Evolutionary conservation across 2,888 invertebrate genomes (phyloP).

Genomic region (Callinectes sapidus): DNA sequence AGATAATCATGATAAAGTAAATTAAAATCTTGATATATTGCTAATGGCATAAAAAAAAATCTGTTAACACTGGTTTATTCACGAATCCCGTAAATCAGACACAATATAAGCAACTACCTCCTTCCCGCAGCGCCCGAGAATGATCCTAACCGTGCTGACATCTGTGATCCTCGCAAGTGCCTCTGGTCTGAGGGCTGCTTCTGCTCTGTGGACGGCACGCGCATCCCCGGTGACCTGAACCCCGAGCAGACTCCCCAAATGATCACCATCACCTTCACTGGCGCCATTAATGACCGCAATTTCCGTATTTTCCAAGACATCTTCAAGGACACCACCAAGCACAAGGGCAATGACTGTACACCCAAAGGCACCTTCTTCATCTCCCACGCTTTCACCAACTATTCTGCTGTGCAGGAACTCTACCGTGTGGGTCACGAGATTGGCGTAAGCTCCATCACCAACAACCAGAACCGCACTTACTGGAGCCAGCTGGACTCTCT

Average conservation of each 20-base stretch:
- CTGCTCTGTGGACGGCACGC: slow-evolving; percentile 93
- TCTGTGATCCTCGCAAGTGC: slow-evolving; percentile 75
- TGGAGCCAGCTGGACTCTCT: slow-evolving; percentile 79
- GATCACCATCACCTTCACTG: slow-evolving; percentile 93
- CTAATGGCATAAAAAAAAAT: neutral
- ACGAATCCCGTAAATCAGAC: neutral
- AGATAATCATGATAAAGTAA: neutral
- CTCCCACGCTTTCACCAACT: slow-evolving; percentile 92
- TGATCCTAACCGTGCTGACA: slow-evolving; percentile 75
- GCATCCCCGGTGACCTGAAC: slow-evolving; percentile 88
- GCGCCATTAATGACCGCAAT: slow-evolving; percentile 93
- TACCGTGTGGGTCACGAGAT: slow-evolving; percentile 93
- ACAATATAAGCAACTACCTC: neutral
- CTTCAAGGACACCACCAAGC: slow-evolving; percentile 79
- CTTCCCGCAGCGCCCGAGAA: slow-evolving; percentile 74
- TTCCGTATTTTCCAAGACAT: slow-evolving; percentile 91
- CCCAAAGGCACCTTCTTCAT: slow-evolving; percentile 95
- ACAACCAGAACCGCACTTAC: slow-evolving; percentile 75
- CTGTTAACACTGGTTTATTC: neutral
- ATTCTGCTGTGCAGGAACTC: slow-evolving; percentile 92
- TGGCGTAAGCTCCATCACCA: slow-evolving; percentile 80
- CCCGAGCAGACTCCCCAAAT: slow-evolving; percentile 92
- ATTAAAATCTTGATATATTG: neutral
- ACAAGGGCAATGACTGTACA: slow-evolving; percentile 86
- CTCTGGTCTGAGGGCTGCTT: slow-evolving; percentile 83